phyloP scores from a whole-genome alignment of 37 sponge, comb jelly and placozoan genomes.

The Eunapius fragilis region DNA sequence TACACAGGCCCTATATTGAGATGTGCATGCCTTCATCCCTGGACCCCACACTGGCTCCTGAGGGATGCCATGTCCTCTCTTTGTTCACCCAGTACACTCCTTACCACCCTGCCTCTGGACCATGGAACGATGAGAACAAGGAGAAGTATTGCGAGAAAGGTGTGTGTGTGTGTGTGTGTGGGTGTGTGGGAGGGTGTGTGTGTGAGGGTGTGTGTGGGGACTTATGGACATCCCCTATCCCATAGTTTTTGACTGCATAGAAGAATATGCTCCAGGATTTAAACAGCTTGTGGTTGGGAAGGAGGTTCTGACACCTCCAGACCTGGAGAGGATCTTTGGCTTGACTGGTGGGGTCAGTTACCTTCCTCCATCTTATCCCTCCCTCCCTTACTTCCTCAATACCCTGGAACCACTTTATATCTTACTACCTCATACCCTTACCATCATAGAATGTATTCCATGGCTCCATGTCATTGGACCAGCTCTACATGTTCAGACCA shows the following conservation, averaged over 20 bases:
- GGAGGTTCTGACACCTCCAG: slow-evolving; percentile 94
- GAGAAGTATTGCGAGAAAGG: slow-evolving; percentile 75
- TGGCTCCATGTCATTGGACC: slow-evolving; percentile 92
- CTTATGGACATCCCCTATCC: too few species aligned
- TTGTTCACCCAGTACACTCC: slow-evolving; percentile 98
- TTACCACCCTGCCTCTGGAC: slow-evolving; percentile 62
- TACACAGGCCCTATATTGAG: slow-evolving; percentile 93
- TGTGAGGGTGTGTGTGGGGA: too few species aligned
- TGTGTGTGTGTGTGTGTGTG: slow-evolving; percentile 32
- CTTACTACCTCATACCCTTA: background rate
- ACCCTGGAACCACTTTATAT: background rate
- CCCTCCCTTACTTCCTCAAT: too few species aligned
- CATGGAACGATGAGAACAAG: slow-evolving; percentile 84
- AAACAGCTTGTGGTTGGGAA: slow-evolving; percentile 72
- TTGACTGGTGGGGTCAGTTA: slow-evolving; percentile 94
- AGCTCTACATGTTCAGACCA: slow-evolving; percentile 88
- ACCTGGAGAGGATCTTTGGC: slow-evolving; percentile 93
- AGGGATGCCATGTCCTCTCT: slow-evolving; percentile 89
- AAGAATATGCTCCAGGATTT: slow-evolving; percentile 97
- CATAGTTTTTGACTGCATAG: slow-evolving; percentile 89
- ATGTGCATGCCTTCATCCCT: slow-evolving; percentile 91
- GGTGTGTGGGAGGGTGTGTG: too few species aligned
- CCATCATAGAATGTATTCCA: slow-evolving; percentile 88
- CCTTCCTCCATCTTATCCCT: too few species aligned
- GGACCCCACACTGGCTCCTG: slow-evolving; percentile 95